Evolutionary conservation across 23 tunicate genomes (phyloP).

Genomic region (Aplidium turbinatum): DNA sequence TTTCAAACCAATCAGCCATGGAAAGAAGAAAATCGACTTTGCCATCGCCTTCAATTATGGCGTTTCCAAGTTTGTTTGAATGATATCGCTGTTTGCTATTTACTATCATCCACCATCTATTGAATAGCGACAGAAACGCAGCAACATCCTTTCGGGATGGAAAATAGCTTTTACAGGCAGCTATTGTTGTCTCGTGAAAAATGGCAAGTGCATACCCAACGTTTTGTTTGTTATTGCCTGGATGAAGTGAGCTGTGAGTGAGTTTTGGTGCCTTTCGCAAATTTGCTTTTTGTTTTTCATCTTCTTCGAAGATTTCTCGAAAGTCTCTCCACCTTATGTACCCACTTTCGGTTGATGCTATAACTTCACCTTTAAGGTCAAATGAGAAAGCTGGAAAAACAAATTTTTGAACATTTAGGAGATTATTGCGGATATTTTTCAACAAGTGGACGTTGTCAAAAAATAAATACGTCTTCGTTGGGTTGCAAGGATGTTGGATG

Average conservation of each 20-base stretch:
- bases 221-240: slow-evolving; percentile 22
- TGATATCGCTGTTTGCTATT: slow-evolving; percentile 2
- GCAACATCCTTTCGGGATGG: slow-evolving; percentile 20
- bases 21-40: slow-evolving; percentile 20
- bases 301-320: slow-evolving; percentile 1
- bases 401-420: slow-evolving; percentile 6
- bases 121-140: slow-evolving; percentile 11
- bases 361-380: neutral
- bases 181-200: slow-evolving; percentile 20
- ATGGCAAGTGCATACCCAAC: slow-evolving; percentile 11
- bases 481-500: slow-evolving; percentile 4
- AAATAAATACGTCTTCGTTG: neutral
- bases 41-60: slow-evolving; percentile 13
- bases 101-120: slow-evolving; percentile 23
- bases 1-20: slow-evolving; percentile 7
- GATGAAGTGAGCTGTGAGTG: slow-evolving; percentile 11
- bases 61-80: slow-evolving; percentile 19
- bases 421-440: slow-evolving; percentile 10
- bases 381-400: slow-evolving; percentile 11
- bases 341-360: slow-evolving; percentile 10
- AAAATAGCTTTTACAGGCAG: slow-evolving; percentile 27
- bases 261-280: neutral
- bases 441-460: slow-evolving; percentile 5
- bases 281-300: neutral
- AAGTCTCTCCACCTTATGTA: neutral